A percentile compares a stretch with the other conserved stretches of the same genome.
These are phyloP conservation scores for Callospermophilus lateralis DNA, from an alignment of 2,113 vertebrate genomes.

Conservation along the genomic window DNA sequence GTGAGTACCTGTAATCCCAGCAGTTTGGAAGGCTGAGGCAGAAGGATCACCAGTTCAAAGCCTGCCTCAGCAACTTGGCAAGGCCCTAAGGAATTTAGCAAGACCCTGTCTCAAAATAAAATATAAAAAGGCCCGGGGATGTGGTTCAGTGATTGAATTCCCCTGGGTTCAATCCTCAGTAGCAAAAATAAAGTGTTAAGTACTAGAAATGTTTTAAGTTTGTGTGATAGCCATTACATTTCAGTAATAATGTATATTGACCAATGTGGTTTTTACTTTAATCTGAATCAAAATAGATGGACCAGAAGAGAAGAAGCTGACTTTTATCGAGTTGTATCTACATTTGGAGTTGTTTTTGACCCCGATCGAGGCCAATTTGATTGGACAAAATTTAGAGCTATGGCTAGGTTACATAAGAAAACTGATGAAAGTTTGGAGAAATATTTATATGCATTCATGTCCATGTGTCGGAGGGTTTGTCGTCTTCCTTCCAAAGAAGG, in stretches of 20 bases:
- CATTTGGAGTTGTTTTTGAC: constrained; percentile 98
- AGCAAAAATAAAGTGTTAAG: background rate
- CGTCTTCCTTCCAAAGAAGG: constrained; percentile 97
- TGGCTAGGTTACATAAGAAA: constrained; percentile 98
- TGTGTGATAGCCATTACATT: constrained; percentile 10
- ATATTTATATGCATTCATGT: constrained; percentile 96
- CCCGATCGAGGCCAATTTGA: constrained; percentile 95
- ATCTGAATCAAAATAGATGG: constrained; percentile 90
- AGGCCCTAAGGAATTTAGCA: no score
- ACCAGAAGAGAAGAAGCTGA: constrained; percentile 99
- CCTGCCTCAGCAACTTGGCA: no score
- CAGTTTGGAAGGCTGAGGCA: no score
- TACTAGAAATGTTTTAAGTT: constrained; percentile 36
- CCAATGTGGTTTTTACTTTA: constrained; percentile 29
- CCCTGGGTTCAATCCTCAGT: no score
- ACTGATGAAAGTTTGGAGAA: constrained; percentile 98
- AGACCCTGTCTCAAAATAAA: no score
- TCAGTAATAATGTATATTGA: constrained; percentile 44
- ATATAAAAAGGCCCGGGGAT: no score
- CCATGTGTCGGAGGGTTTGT: constrained; percentile 98
- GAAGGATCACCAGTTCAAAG: no score
- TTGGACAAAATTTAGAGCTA: constrained; percentile 99
- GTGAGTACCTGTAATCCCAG: no score
- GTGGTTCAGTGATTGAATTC: no score
- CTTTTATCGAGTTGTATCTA: constrained; percentile 98